Evolutionary conservation across 37 sponge, comb jelly and placozoan species (phyloP), one percentile per base, ranked within the genome.

Genomic region (Lycopodina hypogea): DNA sequence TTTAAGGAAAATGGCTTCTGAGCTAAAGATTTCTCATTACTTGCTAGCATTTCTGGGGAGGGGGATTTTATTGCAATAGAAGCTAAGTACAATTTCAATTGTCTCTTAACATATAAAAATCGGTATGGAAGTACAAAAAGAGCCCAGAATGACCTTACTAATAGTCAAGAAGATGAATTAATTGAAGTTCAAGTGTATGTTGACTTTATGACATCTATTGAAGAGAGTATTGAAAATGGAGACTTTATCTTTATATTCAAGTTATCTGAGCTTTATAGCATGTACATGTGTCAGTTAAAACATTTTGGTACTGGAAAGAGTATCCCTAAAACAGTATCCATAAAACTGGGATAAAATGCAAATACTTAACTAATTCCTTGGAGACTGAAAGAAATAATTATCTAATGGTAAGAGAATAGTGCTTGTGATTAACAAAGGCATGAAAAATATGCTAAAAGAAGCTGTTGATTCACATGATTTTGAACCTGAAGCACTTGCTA

Each of bases 381-480:
- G 37, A 22, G 33, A 30, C 30, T 68, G 68, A 29, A 29, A 68
- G 68, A 34, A 68, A 68, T 15, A 52, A 15, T 36, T 24, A 70
- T 70, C 71, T 9, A 42, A 70, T 70, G 71, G 8, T 9, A 70
- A 26, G 42, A 70, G 24, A 19, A 38, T 24, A 42, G 19, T 70
- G 71, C 71, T 70, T 18, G 42, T 70, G 41, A 38, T 70, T 24
- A 42, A 70, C 18, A 21, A 70, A 42, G 42, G 42, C 45, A 24
- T 41, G n/a, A 39, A 70, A 21, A 70, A 70, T 9, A 19, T 41
- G 26, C 19, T 19, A 24, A 38, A 70, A 42, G 71, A 70, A 42
- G 42, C 71, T 26, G 24, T 38, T 19, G 71, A 24, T 24, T 34
- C 40, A 19, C 40, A 35, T 42, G 71, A 70, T 70, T 42, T 70